Evolutionary conservation across 2,888 invertebrate genomes (phyloP), one percentile per base, ranked within the genome.

Genomic region (Drosophila yooni): DNA sequence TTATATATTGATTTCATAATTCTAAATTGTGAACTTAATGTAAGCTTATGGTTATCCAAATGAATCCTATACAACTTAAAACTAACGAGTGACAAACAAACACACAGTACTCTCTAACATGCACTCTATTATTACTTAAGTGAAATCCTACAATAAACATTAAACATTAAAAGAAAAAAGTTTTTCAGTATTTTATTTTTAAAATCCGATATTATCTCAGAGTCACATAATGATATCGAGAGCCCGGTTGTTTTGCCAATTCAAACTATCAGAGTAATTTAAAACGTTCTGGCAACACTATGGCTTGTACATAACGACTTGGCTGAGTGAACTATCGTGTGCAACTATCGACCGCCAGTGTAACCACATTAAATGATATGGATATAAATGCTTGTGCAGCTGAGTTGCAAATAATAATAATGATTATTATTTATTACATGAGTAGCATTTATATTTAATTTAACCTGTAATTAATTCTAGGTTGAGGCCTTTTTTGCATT

Each of bases 31-130:
- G 83, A 83, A 71, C 27, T 62, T 62, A 71, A 58, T 76, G 25
- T 83, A 84, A 87, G 83, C 78, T 77, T 89, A 89, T 86, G 81
- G 83, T 81, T 89, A 89, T 85, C 87, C 89, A 91, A 91, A 89
- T 91, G 91, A 91, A 91, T 92, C 91, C 91, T 92, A 91, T 92
- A 91, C 83, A 85, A 84, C 88, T 88, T 81, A 66, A 83, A 76
- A 70, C 72, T 67, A 78, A 61, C 63, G 79, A 74, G 81, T 79
- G 78, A 64, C 65, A 66, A 81, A 64, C 56, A 67, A 81, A 67
- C 56, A 67, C 78, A 70, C 73, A 69, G 63, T 67, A 80, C 79
- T 82, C 75, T 78, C 61, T 79, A 80, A 71, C 50, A 79, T 62
- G 69, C 82, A 72, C 79, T 79, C 79, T 79, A 69, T 61, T 80